Evolutionary conservation across 2,797 vertebrate species (phyloP).

Genomic region (Odontamblyopus lacepedii): DNA sequence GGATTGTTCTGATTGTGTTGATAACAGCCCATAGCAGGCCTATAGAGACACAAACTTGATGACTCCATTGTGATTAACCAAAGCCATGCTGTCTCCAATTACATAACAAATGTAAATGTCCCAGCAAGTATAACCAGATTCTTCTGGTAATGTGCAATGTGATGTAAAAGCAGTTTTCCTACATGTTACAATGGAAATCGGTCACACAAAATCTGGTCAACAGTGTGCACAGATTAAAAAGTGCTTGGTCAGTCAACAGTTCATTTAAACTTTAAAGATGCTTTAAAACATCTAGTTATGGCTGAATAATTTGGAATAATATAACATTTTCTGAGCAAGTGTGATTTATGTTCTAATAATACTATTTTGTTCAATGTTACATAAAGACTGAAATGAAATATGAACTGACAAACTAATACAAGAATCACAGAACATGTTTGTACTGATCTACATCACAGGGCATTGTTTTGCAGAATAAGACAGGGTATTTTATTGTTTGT

Average conservation of each 20-base stretch:
- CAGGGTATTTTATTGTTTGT: too few relatives aligned
- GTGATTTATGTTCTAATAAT: too few relatives aligned
- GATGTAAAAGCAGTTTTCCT: not conserved
- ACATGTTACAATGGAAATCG: slow-evolving; percentile 1
- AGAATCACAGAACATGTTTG: too few relatives aligned
- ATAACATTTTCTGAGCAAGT: too few relatives aligned
- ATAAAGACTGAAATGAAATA: too few relatives aligned
- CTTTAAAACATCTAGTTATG: too few relatives aligned
- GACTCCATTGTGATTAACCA: slow-evolving; percentile 44
- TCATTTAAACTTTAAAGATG: not conserved
- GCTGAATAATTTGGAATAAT: too few relatives aligned
- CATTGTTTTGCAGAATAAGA: too few relatives aligned
- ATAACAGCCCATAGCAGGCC: slow-evolving; percentile 46
- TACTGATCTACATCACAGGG: too few relatives aligned
- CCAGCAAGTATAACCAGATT: slow-evolving; percentile 13
- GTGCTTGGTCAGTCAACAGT: not conserved
- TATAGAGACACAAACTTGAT: slow-evolving; percentile 50
- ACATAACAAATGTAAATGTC: slow-evolving; percentile 37
- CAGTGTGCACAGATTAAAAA: not conserved
- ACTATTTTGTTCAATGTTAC: too few relatives aligned
- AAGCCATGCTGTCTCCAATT: slow-evolving; percentile 41
- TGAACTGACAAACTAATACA: too few relatives aligned
- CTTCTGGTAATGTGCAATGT: slow-evolving; percentile 12
- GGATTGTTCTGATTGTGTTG: slow-evolving; percentile 47
- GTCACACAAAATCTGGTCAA: not conserved